Evolutionary conservation across 2,113 vertebrate species (phyloP).

Genomic region (Thinocorus orbignyianus): DNA sequence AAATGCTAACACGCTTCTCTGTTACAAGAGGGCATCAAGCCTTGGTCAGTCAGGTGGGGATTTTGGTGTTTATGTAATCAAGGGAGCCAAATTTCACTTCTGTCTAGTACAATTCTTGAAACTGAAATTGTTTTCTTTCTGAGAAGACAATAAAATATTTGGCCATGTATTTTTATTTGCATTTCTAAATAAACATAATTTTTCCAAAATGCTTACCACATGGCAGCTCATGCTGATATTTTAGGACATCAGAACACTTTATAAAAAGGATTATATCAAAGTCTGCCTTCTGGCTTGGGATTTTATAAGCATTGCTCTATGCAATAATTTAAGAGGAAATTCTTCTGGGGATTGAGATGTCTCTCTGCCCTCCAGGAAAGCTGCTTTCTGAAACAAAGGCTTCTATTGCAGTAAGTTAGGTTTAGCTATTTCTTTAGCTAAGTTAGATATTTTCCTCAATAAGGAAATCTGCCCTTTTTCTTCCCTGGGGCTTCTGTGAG

Average conservation of each 20-base stretch:
- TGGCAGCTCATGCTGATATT: not conserved
- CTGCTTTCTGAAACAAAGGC: constrained; percentile 10
- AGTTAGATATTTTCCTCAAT: not conserved
- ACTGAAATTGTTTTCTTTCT: not conserved
- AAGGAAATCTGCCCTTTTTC: not conserved
- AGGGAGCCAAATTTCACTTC: not conserved
- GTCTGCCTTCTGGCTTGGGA: constrained; percentile 10
- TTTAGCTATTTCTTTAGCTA: not conserved
- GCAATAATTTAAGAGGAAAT: constrained; percentile 31
- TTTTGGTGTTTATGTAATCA: not conserved
- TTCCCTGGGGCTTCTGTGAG: not conserved
- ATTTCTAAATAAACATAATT: not conserved
- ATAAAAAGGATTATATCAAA: constrained; percentile 13
- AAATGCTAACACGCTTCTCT: not conserved
- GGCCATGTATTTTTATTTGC: not conserved
- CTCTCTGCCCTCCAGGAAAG: constrained; percentile 26
- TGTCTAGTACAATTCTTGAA: not conserved
- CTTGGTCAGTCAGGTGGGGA: not conserved
- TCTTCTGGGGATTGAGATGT: constrained; percentile 5
- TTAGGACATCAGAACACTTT: constrained; percentile 17
- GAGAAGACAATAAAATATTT: not conserved
- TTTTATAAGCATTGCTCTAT: not conserved
- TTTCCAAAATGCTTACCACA: not conserved
- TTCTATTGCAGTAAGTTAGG: not conserved
- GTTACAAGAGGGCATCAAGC: not conserved